Conservation (phyloP, 2,888 invertebrate species). For the Galerucella calmariensis region DNA sequence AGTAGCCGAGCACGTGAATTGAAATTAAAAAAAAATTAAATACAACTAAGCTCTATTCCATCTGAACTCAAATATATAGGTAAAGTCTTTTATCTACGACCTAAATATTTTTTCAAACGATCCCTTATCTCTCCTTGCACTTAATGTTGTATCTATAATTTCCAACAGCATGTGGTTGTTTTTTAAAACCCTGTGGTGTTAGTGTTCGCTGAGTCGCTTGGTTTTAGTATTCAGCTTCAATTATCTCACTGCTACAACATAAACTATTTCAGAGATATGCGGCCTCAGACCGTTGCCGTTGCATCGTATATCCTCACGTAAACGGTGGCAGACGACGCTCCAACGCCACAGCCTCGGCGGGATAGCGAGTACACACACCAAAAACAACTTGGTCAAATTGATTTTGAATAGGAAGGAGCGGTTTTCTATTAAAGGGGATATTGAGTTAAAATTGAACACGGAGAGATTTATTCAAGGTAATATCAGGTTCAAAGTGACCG, state of each 20-base stretch:
- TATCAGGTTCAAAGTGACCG: too few relatives aligned
- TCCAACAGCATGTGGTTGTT: conserved; percentile 12
- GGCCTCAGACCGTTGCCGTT: not conserved
- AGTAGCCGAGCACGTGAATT: too few relatives aligned
- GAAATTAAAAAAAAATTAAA: too few relatives aligned
- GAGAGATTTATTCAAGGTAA: too few relatives aligned
- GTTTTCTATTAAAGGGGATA: not conserved
- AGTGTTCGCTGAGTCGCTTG: not conserved
- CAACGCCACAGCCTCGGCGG: not conserved
- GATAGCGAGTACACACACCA: conserved; percentile 4
- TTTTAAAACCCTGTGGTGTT: conserved; percentile 9
- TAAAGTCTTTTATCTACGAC: not conserved
- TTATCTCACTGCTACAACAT: conserved; percentile 12
- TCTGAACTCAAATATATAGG: not conserved
- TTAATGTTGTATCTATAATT: too few relatives aligned
- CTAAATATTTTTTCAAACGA: not conserved
- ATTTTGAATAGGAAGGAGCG: not conserved
- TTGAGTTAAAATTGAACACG: not conserved
- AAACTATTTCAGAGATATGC: conserved; percentile 19
- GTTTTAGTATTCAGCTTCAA: conserved; percentile 11
- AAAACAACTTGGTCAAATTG: conserved; percentile 9
- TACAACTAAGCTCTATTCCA: too few relatives aligned
- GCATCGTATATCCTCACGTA: conserved; percentile 3
- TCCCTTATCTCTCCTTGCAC: too few relatives aligned
- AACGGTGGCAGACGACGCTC: conserved; percentile 8